These are phyloP conservation scores for Stegostoma tigrinum DNA, from an alignment of 2,113 vertebrate species.

Conservation along the genomic window DNA sequence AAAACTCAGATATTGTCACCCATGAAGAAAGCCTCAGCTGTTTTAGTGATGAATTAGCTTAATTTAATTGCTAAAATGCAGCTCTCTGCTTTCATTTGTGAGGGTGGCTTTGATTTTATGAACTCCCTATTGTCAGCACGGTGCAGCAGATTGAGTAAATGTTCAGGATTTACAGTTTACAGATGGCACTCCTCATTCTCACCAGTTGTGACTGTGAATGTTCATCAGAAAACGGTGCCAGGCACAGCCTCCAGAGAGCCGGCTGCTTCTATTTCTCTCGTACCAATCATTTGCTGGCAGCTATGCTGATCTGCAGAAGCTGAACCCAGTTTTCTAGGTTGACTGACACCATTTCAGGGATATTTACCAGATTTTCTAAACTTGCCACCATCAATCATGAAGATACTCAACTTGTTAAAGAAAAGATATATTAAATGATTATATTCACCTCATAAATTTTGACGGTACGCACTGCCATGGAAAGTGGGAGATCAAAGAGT, in stretches of 20 bases:
- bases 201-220: slow-evolving; percentile 64
- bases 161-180: slow-evolving; percentile 79
- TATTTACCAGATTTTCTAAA: slow-evolving; percentile 36
- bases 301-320: slow-evolving; percentile 56
- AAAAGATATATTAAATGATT: slow-evolving; percentile 19
- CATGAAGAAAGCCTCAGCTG: slow-evolving; percentile 81
- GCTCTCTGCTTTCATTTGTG: slow-evolving; percentile 68
- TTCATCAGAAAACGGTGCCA: slow-evolving; percentile 64
- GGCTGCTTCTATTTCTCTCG: slow-evolving; percentile 61
- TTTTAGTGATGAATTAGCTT: slow-evolving; percentile 75
- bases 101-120: slow-evolving; percentile 64
- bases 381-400: slow-evolving; percentile 14
- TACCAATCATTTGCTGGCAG: slow-evolving; percentile 64
- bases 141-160: slow-evolving; percentile 73
- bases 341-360: slow-evolving; percentile 22
- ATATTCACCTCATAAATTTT: slow-evolving; percentile 21
- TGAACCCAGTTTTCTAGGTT: slow-evolving; percentile 38
- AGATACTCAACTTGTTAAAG: background rate
- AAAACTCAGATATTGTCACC: slow-evolving; percentile 63
- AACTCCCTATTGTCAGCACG: slow-evolving; percentile 55
- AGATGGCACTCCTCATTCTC: slow-evolving; percentile 72
- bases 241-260: slow-evolving; percentile 68
- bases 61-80: slow-evolving; percentile 70
- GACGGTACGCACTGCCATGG: background rate
- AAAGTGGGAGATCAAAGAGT: background rate